Base-by-base conservation (phyloP, 2,113 vertebrate genomes). In the Phalacrocorax aristotelis region DNA sequence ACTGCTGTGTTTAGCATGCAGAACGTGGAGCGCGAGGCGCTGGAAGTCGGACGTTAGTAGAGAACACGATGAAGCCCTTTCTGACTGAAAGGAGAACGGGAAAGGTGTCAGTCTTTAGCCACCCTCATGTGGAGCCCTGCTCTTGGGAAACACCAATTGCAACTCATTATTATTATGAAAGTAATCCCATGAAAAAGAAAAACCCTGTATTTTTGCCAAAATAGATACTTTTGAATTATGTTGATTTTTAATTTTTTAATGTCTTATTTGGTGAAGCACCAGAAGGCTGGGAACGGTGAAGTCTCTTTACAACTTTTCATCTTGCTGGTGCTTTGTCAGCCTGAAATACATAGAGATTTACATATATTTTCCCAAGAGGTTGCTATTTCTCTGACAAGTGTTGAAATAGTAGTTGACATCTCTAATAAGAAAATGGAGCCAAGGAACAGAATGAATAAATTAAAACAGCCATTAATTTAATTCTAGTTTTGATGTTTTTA, bases 361-460 rank as follows among this genome's bases (percentile, higher is more conserved):
- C 5, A 42, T 38, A 3, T 48, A 22, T 79, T 95, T 85, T 82
- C 48, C 75, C 54, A 72, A 75, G 76, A 92, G 55, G 19, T 29
- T 72, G 46, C 44, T 17, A 21, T 74, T 83, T 92, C 69, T 85
- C 61, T 79, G 85, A 81, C 49, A 87, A 64, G 36, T 54, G 25
- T 64, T 94, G 85, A 89, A 96, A 83, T 58, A 68, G 38, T 34
- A 87, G 48, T 60, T 89, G 40, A 38, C 55, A 72, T 55, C 19
- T 92, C 91, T 65, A 91, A 87, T 80, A 91, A 76, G 65, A 62
- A 95, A 96, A 60, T 46, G 36, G 64, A 89, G 27, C n/a, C 17
- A 74, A 65, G 22, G 30, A 94, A 68, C 9, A 65, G 57, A 89
- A 83, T 66, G 16, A 75, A 29, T 85, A 36, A 94, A 92, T 95